A percentile compares a stretch with the other conserved stretches of the same genome.
Conservation (phyloP, 2,888 invertebrate genomes). For the Hemistola chrysoprasaria region DNA sequence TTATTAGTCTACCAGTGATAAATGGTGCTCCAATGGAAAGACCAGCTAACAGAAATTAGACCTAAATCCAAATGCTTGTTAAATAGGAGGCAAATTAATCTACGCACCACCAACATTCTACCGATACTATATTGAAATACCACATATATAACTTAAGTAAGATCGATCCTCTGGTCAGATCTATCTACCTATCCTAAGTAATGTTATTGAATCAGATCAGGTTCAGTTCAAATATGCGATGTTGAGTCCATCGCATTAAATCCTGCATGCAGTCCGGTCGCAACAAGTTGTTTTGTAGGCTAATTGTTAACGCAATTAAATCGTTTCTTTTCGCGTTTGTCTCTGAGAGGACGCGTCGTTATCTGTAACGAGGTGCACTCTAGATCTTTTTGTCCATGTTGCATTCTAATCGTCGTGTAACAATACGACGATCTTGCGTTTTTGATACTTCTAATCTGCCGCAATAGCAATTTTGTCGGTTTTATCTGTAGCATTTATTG, state of each 20-base stretch:
- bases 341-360: conserved; percentile 50
- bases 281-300: conserved; percentile 70
- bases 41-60: too few relatives aligned
- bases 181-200: too few relatives aligned
- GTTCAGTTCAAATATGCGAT: conserved; percentile 4
- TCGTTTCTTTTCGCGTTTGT: conserved; percentile 58
- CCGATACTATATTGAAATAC: too few relatives aligned
- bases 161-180: too few relatives aligned
- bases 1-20: too few relatives aligned
- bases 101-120: too few relatives aligned
- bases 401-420: conserved; percentile 43
- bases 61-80: too few relatives aligned
- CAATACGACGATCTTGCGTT: conserved; percentile 15
- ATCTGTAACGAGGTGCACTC: conserved; percentile 51
- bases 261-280: conserved; percentile 47
- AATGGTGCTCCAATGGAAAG: too few relatives aligned
- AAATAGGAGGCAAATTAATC: too few relatives aligned
- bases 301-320: conserved; percentile 69
- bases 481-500: conserved; percentile 39
- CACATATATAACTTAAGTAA: too few relatives aligned
- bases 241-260: conserved; percentile 29
- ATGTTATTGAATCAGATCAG: too few relatives aligned
- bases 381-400: conserved; percentile 48
- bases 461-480: conserved; percentile 35
- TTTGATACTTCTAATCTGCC: conserved; percentile 25